Conservation (phyloP, 2,888 invertebrate species). For the Temnothorax ravouxi region DNA sequence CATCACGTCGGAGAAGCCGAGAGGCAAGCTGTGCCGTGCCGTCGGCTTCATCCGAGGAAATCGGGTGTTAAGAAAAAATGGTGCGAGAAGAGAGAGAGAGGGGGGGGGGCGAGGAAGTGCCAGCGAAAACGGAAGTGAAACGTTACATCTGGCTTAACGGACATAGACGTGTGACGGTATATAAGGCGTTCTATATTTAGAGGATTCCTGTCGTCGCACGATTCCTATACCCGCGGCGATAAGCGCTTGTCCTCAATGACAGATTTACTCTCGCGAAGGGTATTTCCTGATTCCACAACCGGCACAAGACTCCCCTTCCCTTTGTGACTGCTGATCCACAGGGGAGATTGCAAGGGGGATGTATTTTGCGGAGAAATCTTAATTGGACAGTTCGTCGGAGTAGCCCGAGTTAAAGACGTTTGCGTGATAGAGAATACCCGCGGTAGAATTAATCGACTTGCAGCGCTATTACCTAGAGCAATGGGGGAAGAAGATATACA, state of each 20-base stretch:
- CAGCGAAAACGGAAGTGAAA: conserved; percentile 83
- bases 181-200: conserved; percentile 80
- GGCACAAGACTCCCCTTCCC: conserved; percentile 40
- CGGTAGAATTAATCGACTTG: conserved; percentile 67
- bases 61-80: conserved; percentile 58
- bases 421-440: conserved; percentile 67
- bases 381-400: conserved; percentile 71
- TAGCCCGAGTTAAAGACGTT: conserved; percentile 59
- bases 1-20: conserved; percentile 38
- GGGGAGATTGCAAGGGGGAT: conserved; percentile 62
- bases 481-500: background rate
- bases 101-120: conserved; percentile 63
- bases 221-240: conserved; percentile 73
- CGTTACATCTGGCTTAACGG: conserved; percentile 84
- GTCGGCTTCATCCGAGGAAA: conserved; percentile 48
- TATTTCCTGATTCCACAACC: conserved; percentile 71
- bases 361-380: conserved; percentile 70
- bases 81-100: conserved; percentile 27
- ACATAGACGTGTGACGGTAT: conserved; percentile 70
- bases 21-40: conserved; percentile 31
- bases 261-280: conserved; percentile 73
- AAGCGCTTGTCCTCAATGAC: conserved; percentile 72
- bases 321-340: conserved; percentile 64
- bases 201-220: conserved; percentile 76
- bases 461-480: conserved; percentile 60